Evolutionary conservation across 2,797 vertebrate genomes (phyloP), one percentile per base, ranked within the genome.

Genomic region (Myotis vivesi): DNA sequence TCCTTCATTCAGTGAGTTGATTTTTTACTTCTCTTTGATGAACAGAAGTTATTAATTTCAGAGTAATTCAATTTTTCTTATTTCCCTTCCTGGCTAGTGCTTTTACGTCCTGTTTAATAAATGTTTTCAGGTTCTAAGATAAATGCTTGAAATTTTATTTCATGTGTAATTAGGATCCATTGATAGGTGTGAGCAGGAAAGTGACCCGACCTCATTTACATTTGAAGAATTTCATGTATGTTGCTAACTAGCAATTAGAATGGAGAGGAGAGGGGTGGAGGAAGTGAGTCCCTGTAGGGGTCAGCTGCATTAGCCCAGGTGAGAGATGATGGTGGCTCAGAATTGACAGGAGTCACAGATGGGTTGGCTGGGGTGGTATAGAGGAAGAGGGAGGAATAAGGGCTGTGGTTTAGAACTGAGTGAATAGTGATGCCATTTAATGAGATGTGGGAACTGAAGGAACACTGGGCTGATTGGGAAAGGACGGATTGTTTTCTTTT

Each of bases 21-120:
- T 53, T 80, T 94, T 92, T 94, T n/a, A 83, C 28, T 89, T 92
- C 53, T 68, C 16, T 66, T 68, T 73, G 66, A 73, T 51, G 41
- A 92, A 44, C 16, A 68, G 25, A 64, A 72, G n/a, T 62, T 81
- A 90, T 49, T 75, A 59, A 80, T 41, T 77, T 89, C 51, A 64
- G 46, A 62, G 17, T 57, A 20, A 77, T 81, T 64, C 57, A 49
- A 0, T 87, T 9, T 36, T n/a, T 81, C 30, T 30, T 62, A 25
- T 68, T 77, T 22, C 46, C 38, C 53, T 85, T 53, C 36, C 25
- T 3, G 55, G 3, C 7, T 71, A 79, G 64, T 5, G 0, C 25
- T 69, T 69, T 28, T 81, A 20, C 20, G 41, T 38, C 51, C 17
- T 64, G 16, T 53, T 53, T 64, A 55, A 90, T 22, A 94, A 51